Conservation (phyloP, 2,113 vertebrate genomes). For the Progne subis region DNA sequence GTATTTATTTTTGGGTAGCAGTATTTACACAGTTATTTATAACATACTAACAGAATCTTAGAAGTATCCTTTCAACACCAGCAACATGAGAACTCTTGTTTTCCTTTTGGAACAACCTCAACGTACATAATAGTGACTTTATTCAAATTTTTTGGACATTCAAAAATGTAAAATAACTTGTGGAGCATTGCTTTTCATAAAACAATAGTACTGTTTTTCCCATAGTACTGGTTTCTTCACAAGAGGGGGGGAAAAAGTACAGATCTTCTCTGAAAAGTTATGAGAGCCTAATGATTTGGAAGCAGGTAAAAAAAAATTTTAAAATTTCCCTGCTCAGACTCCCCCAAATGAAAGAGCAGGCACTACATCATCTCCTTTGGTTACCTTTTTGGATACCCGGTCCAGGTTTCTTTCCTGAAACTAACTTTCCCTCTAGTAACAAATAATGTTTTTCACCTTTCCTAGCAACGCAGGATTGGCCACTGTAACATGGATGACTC, state of each 20-base stretch:
- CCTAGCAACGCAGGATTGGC: neutral
- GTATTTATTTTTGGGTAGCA: neutral
- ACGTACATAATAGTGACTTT: neutral
- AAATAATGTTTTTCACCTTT: neutral
- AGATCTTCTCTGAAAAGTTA: neutral
- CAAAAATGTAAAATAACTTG: neutral
- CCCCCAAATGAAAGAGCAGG: neutral
- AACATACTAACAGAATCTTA: neutral
- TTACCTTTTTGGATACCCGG: accelerated
- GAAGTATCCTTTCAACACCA: neutral
- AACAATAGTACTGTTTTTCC: neutral
- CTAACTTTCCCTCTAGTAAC: neutral
- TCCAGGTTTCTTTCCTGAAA: neutral
- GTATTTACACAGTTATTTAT: neutral
- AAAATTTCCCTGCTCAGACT: neutral
- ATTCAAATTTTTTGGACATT: neutral
- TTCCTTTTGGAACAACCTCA: neutral
- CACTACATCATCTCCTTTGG: neutral
- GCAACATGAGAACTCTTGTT: neutral
- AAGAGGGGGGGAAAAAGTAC: neutral
- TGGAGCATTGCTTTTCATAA: neutral
- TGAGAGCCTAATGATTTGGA: neutral
- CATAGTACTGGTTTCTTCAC: neutral
- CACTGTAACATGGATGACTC: neutral
- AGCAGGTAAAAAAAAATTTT: neutral